Base-by-base conservation (phyloP, 2,888 invertebrate species). In the Germaria angustata region DNA sequence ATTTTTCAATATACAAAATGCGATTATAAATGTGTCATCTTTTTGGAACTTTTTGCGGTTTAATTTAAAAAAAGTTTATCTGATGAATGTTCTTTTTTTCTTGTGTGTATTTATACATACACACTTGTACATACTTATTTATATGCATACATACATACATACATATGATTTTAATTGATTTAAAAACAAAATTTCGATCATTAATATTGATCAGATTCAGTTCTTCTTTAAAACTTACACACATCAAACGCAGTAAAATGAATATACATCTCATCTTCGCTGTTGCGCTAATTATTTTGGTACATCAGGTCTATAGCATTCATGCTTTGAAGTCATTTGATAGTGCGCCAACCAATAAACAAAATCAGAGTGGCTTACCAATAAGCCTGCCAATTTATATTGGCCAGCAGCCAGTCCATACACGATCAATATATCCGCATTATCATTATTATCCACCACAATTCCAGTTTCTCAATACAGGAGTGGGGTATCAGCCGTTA, bases 151-250 rank as follows among this genome's bases (percentile, higher is more conserved):
- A 17, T 44, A 44, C 15, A 8, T 44, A 55, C 4, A 15, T 46
- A 24, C 7, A 11, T 39, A 39, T n/a, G 7, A 63, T 39, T 20
- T 63, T 2, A 39, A 28, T 15, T 59, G 17, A 28, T 51, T 32
- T 55, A 36, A 44, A 46, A 44, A 69, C 51, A 1, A 59, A 76
- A 69, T 22, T 46, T 78, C 20, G 24, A 36, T 44, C 36, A 24
- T 46, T 55, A 17, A 65, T 17, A 28, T 36, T 28, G 4, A 36
- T 9, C 63, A 75, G 24, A 24, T 59, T 71, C 69, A 76, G 80
- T 81, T 76, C 57, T 59, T 57, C 28, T 71, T 81, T 59, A 28
- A 81, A 81, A 65, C 44, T 63, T 57, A 34, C 63, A 59, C 63
- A 22, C 9, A 71, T 20, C 49, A 44, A 75, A 69, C 66, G 49